Base-by-base conservation (phyloP, 1,140 invertebrate genomes). In the Dreissena polymorpha region DNA sequence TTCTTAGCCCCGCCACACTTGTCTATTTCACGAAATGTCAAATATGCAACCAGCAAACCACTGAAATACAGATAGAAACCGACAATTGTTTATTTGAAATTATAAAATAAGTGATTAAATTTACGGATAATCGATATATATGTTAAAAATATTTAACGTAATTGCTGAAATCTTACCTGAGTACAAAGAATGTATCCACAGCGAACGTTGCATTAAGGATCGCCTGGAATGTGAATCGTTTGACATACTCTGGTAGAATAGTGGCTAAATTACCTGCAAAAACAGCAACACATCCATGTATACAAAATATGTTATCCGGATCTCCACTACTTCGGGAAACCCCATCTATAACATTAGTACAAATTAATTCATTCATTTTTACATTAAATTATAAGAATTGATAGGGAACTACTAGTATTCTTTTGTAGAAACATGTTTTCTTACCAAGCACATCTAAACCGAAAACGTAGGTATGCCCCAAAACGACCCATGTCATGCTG, bases 401-500 rank as follows among this genome's bases (percentile, higher is more conserved):
- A 25, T 21, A 21, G 16, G 16, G 16, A 25, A 68, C 21, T 68
- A 6, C 64, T n/a, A n/a, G n/a, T n/a, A n/a, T n/a, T 25, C 6
- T 25, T 16, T 21, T 18, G 67, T 16, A 25, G 16, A 21, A 68
- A 18, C 5, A 25, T 18, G 6, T n/a, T 18, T 50, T 69, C 65
- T 13, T 69, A 90, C 89, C 94, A 94, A 91, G 94, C 89, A 83
- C 93, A 92, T 13, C 86, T 86, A 69, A 5, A 49, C 70, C 49
- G 18, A 78, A 78, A n/a, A 21, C 67, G 49, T 51, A 90, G 86
- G 96, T 97, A 92, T 99, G 97, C 0, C 97, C 97, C 3, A 98
- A 94, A 51, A 99, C 96, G 0, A 99, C 96, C 97, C 97, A 98
- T 12, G 95, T 95, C 96, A 98, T 98, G 86, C 96, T 97, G 60